Evolutionary conservation across 2,797 vertebrate species (phyloP).

Genomic region (Dermochelys coriacea): DNA sequence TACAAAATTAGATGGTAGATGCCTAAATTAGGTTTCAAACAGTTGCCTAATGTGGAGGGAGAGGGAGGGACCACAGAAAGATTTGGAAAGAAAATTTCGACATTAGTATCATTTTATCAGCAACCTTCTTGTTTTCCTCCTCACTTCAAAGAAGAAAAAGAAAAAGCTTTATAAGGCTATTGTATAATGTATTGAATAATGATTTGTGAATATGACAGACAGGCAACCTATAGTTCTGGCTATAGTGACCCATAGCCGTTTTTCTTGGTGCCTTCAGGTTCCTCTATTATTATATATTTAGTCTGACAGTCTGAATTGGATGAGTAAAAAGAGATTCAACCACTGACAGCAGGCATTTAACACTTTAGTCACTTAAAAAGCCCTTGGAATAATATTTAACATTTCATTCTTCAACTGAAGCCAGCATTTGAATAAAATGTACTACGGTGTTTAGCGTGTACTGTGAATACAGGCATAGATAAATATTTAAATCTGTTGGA

Average conservation of each 20-base stretch:
- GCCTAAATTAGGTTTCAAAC: slow-evolving; percentile 79
- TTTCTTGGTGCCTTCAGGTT: slow-evolving; percentile 56
- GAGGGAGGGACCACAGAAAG: background rate
- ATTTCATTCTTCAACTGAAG: slow-evolving; percentile 49
- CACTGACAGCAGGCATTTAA: slow-evolving; percentile 68
- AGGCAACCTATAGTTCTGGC: slow-evolving; percentile 14
- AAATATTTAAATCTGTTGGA: slow-evolving; percentile 53
- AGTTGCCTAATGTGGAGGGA: slow-evolving; percentile 73
- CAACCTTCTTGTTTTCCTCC: slow-evolving; percentile 48
- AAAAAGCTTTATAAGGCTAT: slow-evolving; percentile 58
- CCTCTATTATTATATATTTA: slow-evolving; percentile 50
- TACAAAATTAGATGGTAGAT: slow-evolving; percentile 85
- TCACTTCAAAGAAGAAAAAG: slow-evolving; percentile 56
- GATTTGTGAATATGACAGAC: slow-evolving; percentile 39
- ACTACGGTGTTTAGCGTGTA: background rate
- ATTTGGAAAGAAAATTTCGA: slow-evolving; percentile 75
- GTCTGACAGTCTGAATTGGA: slow-evolving; percentile 66
- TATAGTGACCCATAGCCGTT: slow-evolving; percentile 13
- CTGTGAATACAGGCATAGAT: background rate
- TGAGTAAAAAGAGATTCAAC: slow-evolving; percentile 17
- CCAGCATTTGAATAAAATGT: slow-evolving; percentile 3
- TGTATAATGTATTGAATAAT: slow-evolving; percentile 31
- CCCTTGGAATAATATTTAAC: slow-evolving; percentile 74
- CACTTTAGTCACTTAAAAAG: slow-evolving; percentile 74
- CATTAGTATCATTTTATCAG: slow-evolving; percentile 65